Base-by-base conservation (phyloP, 1,140 invertebrate genomes). In the Caenorhabditis remanei region DNA sequence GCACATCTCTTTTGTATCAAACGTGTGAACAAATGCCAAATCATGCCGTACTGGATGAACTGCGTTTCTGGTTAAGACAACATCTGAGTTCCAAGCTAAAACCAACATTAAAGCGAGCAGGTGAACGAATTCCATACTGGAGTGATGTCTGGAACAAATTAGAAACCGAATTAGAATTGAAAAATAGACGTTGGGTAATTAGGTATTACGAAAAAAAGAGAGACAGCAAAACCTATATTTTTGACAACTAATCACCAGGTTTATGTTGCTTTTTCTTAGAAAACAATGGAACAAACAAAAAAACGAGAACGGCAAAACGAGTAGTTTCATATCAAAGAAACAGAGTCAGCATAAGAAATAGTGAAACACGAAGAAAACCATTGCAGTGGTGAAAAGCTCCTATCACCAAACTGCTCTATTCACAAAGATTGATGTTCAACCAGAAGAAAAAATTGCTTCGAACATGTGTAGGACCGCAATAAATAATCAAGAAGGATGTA, bases 11-110 rank as follows among this genome's bases (percentile, higher is more conserved):
- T 58, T 71, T 13, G 85, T 85, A 16, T 85, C 85, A 24, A 85
- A 85, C 19, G 85, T 85, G 53, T 85, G 85, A n/a, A 85, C 85
- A 46, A 85, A 85, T 24, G 63, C 43, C 19, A 85, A 21, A 53
- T 85, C 85, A 9, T 85, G 85, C 7, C 71, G 71, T 1, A 79
- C 71, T 50, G 71, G n/a, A 79, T 79, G 71, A 79, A 79, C 71
- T 11, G 71, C 71, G 41, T 79, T 79, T 79, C 71, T 48, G 9
- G 71, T 50, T 11, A 13, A 7, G 4, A 50, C 71, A 2, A 24
- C 16, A 4, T 79, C 71, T 13, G 71, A 46, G 2, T 79, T 79
- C 71, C 71, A 79, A 8, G 46, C 71, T 13, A 79, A 79, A n/a
- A 79, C 40, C 13, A 50, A 5, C 1, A 50, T 3, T 1, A 79